Conservation (phyloP, 2,888 invertebrate genomes). For the Galerucella pusilla region DNA sequence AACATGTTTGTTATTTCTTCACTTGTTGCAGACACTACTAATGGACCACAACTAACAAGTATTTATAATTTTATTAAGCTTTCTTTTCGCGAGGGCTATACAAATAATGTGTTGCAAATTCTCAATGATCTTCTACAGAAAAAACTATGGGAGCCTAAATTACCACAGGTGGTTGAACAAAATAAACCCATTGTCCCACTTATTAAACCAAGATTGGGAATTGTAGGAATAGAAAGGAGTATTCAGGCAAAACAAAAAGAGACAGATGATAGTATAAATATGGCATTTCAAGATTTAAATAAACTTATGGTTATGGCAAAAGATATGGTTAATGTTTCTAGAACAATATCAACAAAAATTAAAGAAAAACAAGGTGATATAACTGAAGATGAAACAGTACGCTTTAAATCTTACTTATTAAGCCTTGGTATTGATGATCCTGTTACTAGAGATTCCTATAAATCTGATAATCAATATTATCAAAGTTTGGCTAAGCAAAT, state of each 20-base stretch:
- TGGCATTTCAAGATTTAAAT: constrained; percentile 95
- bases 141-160: constrained; percentile 72
- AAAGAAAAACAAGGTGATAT: constrained; percentile 94
- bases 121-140: constrained; percentile 73
- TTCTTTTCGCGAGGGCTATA: constrained; percentile 87
- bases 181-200: constrained; percentile 58
- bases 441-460: constrained; percentile 91
- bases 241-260: constrained; percentile 91
- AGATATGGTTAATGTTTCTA: constrained; percentile 95
- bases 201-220: constrained; percentile 85
- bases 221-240: constrained; percentile 94
- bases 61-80: constrained; percentile 81
- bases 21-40: constrained; percentile 53
- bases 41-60: constrained; percentile 81
- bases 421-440: constrained; percentile 98
- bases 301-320: constrained; percentile 96
- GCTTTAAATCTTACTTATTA: constrained; percentile 93
- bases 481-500: constrained; percentile 87
- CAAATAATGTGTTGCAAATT: constrained; percentile 71
- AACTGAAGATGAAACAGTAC: constrained; percentile 95
- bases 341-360: constrained; percentile 92
- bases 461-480: constrained; percentile 87
- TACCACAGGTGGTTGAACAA: constrained; percentile 50
- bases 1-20: background rate
- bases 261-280: constrained; percentile 90